Conservation (phyloP, 2,797 vertebrate species). For the Pterois miles region DNA sequence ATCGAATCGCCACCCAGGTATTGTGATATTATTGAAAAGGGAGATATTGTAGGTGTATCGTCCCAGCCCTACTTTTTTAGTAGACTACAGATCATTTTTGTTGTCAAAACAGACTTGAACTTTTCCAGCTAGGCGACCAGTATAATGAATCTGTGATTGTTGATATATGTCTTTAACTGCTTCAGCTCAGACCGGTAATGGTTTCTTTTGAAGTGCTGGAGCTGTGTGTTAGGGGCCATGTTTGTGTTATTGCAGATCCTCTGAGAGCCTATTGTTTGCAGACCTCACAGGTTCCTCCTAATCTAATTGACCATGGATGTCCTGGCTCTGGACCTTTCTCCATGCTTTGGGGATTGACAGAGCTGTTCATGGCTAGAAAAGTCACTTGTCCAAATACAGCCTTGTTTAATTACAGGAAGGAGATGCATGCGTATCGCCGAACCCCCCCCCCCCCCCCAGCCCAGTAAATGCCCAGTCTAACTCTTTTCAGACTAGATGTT, state of each 20-base stretch:
- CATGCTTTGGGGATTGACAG: conserved; percentile 70
- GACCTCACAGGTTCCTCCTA: conserved; percentile 79
- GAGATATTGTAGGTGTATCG: no score
- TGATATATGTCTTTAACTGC: conserved; percentile 52
- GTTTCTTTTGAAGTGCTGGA: conserved; percentile 67
- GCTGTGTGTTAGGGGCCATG: conserved; percentile 69
- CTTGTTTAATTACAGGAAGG: conserved; percentile 79
- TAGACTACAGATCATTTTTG: background rate
- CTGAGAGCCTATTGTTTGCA: conserved; percentile 72
- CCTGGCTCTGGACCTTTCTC: conserved; percentile 69
- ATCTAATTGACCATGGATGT: conserved; percentile 77
- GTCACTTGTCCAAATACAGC: conserved; percentile 77
- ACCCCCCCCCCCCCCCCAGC: conserved; percentile 34
- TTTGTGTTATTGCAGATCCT: conserved; percentile 78
- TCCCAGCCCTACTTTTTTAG: background rate
- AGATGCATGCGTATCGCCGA: conserved; percentile 68
- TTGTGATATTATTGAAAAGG: no score
- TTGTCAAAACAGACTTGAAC: conserved; percentile 35
- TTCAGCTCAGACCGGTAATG: conserved; percentile 47
- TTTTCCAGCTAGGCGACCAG: conserved; percentile 1
- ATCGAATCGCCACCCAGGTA: no score
- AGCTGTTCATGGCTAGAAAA: conserved; percentile 70
- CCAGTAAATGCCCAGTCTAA: conserved; percentile 64
- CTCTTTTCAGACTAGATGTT: conserved; percentile 67
- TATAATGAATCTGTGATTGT: conserved; percentile 54